Evolutionary conservation across 2,888 invertebrate genomes (phyloP).

Genomic region (Rotaria socialis): DNA sequence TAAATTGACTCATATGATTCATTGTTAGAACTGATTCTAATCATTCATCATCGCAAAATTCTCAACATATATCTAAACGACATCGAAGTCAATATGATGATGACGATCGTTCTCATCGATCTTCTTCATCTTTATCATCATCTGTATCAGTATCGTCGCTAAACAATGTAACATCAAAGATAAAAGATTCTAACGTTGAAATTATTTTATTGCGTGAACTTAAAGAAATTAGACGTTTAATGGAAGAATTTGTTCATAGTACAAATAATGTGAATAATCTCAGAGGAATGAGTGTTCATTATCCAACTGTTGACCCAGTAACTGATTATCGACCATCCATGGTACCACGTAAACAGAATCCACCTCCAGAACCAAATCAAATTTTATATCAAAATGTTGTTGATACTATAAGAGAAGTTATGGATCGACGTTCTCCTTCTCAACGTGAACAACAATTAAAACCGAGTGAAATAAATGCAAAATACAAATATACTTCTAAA

Average conservation of each 20-base stretch:
- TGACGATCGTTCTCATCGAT: background rate
- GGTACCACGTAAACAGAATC: background rate
- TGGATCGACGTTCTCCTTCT: background rate
- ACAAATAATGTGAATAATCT: background rate
- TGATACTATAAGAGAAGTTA: background rate
- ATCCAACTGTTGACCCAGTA: background rate
- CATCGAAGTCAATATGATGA: background rate
- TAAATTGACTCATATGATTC: too few relatives aligned
- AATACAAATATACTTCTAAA: background rate
- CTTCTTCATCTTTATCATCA: background rate
- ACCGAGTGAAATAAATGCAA: background rate
- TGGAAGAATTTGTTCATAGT: background rate
- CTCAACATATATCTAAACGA: background rate
- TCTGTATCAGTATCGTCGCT: background rate
- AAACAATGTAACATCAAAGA: too few relatives aligned
- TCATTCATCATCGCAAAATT: background rate
- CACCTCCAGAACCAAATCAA: background rate
- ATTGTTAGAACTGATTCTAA: background rate
- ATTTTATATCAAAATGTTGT: background rate
- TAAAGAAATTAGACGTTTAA: background rate
- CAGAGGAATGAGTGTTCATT: too few relatives aligned
- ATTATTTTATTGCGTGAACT: background rate
- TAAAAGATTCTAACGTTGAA: background rate
- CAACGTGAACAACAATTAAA: slow-evolving; percentile 18
- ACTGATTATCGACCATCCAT: background rate